phyloP scores from a whole-genome alignment of 2,113 vertebrate species.

The Irena cyanogastra region DNA sequence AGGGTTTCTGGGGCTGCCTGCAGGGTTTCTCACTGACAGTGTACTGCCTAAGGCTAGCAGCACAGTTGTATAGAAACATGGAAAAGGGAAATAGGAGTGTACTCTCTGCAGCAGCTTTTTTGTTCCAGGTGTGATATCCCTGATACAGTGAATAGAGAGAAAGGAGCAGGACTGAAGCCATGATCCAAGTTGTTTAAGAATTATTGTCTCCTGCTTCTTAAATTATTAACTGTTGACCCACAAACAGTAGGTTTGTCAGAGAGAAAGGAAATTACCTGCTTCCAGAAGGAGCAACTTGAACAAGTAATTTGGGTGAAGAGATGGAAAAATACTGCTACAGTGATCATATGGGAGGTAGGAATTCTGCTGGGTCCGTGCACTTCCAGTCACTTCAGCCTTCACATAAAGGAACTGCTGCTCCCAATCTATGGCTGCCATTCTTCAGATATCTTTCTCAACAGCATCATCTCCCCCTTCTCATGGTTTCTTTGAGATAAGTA shows the following conservation, averaged over 20 bases:
- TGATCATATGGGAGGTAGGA: not conserved
- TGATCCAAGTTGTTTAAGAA: not conserved
- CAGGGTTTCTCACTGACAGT: not conserved
- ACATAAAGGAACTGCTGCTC: not conserved
- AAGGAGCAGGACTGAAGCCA: not conserved
- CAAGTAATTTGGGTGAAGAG: not conserved
- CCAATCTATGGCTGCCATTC: not conserved
- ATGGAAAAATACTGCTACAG: not conserved
- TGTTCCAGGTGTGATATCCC: not conserved
- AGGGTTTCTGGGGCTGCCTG: not conserved
- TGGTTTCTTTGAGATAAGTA: not conserved
- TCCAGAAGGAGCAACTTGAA: not conserved
- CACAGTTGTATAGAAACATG: not conserved
- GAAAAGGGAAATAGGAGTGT: not conserved
- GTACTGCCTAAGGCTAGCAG: not conserved
- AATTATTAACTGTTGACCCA: not conserved
- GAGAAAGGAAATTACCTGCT: not conserved
- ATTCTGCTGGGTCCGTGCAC: not conserved
- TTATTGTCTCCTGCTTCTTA: not conserved
- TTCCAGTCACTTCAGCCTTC: not conserved
- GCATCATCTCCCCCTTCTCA: not conserved
- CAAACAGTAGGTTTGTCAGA: not conserved
- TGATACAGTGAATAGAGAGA: not conserved
- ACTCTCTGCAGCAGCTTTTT: not conserved
- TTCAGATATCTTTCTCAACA: not conserved